Conservation (phyloP, 1,140 invertebrate species). For the Paramacrobiotus metropolitanus region DNA sequence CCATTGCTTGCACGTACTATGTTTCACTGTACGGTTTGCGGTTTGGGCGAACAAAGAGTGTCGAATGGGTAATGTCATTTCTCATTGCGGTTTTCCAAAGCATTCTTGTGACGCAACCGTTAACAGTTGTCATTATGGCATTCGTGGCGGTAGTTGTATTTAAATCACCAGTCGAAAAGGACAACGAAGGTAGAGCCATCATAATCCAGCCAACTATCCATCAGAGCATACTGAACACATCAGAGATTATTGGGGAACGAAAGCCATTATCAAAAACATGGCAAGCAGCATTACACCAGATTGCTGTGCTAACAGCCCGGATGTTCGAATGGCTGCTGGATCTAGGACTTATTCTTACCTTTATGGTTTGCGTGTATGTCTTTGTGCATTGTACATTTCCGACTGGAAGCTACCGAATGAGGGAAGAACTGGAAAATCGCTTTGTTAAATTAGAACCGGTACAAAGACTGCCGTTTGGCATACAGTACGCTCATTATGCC, state of each 20-base stretch:
- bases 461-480: too few species aligned
- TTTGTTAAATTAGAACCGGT: too few species aligned
- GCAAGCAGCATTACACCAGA: background rate
- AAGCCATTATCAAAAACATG: background rate
- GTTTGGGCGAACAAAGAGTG: constrained; percentile 16
- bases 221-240: background rate
- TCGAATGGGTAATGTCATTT: constrained; percentile 19
- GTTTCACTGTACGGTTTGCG: constrained; percentile 17
- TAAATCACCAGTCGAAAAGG: background rate
- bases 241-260: too few species aligned
- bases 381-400: background rate
- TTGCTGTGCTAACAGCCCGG: background rate
- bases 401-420: background rate
- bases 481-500: too few species aligned
- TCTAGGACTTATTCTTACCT: background rate
- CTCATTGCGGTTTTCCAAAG: constrained; percentile 16
- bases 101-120: constrained; percentile 18
- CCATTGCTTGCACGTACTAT: constrained; percentile 15
- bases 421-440: background rate
- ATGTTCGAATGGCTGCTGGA: background rate
- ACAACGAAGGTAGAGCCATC: background rate
- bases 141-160: constrained; percentile 4
- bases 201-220: background rate
- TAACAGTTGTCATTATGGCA: constrained; percentile 16
- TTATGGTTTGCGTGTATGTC: background rate